These are phyloP conservation scores for Trichacis sp. DNA, from an alignment of 2,888 invertebrate species.

Conservation along the genomic window DNA sequence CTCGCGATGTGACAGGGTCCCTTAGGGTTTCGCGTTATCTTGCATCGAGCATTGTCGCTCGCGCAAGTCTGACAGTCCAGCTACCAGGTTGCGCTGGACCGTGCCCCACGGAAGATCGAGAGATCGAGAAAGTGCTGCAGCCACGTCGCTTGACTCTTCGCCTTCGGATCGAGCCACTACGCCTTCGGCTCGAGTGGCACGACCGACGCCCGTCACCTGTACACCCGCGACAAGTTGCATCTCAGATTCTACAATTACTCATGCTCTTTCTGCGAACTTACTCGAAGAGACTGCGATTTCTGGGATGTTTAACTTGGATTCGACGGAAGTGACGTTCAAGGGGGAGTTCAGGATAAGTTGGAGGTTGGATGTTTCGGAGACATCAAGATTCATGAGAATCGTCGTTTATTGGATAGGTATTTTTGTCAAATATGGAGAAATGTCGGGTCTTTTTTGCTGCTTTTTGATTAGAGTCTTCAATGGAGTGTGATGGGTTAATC, in stretches of 20 bases:
- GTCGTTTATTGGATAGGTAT: too few relatives aligned
- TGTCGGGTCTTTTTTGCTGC: too few relatives aligned
- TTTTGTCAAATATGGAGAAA: too few relatives aligned
- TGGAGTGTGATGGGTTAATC: too few relatives aligned
- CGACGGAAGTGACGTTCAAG: too few relatives aligned
- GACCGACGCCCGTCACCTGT: slow-evolving; percentile 56
- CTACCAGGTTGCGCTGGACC: slow-evolving; percentile 12
- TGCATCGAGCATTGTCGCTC: slow-evolving; percentile 67
- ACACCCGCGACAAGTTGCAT: slow-evolving; percentile 61
- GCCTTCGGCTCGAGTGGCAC: slow-evolving; percentile 37
- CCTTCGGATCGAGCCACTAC: slow-evolving; percentile 31
- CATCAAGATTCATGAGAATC: too few relatives aligned
- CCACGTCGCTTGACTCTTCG: slow-evolving; percentile 33
- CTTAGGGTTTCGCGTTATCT: slow-evolving; percentile 59
- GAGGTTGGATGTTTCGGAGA: too few relatives aligned
- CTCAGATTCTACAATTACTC: slow-evolving; percentile 67
- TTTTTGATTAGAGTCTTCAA: too few relatives aligned
- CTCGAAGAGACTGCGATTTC: slow-evolving; percentile 24
- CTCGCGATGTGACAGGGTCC: slow-evolving; percentile 6
- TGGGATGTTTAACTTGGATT: slow-evolving; percentile 5
- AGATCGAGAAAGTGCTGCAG: slow-evolving; percentile 33
- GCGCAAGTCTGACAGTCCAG: slow-evolving; percentile 41
- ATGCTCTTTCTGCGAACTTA: slow-evolving; percentile 58
- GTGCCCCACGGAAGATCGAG: slow-evolving; percentile 24
- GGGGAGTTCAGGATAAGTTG: too few relatives aligned